These are phyloP conservation scores for Mnemiopsis leidyi DNA, from an alignment of 37 sponge, comb jelly and placozoan genomes.

Conservation along the genomic window DNA sequence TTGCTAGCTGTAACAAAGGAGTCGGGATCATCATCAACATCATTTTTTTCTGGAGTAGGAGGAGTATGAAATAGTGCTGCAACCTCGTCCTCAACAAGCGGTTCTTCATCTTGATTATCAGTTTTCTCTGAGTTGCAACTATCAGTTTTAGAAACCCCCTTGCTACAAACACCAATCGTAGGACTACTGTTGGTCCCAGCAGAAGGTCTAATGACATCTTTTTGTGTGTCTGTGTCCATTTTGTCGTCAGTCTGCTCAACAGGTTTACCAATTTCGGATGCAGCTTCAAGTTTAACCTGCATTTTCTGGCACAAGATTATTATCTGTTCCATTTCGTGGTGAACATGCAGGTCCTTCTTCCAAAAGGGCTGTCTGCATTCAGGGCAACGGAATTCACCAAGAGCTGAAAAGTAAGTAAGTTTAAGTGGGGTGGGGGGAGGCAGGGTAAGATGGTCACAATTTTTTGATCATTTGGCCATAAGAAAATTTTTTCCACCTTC, in stretches of 20 bases:
- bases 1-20: background rate
- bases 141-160: background rate
- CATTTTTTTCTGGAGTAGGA: slow-evolving; percentile 2
- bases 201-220: background rate
- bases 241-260: background rate
- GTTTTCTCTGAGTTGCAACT: background rate
- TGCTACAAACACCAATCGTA: background rate
- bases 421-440: too few relatives aligned
- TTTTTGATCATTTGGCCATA: too few relatives aligned
- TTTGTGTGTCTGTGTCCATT: background rate
- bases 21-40: background rate
- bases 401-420: background rate
- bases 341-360: background rate
- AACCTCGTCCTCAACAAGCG: background rate
- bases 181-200: too few relatives aligned
- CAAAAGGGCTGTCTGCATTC: slow-evolving; percentile 42
- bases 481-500: too few relatives aligned
- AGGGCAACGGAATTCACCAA: slow-evolving; percentile 9
- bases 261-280: background rate
- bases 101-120: background rate
- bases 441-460: background rate
- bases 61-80: slow-evolving; percentile 9
- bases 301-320: background rate
- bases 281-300: slow-evolving; percentile 27
- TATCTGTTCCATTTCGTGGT: slow-evolving; percentile 1